Base-by-base conservation (phyloP, 2,888 invertebrate genomes). In the Axea sp. region DNA sequence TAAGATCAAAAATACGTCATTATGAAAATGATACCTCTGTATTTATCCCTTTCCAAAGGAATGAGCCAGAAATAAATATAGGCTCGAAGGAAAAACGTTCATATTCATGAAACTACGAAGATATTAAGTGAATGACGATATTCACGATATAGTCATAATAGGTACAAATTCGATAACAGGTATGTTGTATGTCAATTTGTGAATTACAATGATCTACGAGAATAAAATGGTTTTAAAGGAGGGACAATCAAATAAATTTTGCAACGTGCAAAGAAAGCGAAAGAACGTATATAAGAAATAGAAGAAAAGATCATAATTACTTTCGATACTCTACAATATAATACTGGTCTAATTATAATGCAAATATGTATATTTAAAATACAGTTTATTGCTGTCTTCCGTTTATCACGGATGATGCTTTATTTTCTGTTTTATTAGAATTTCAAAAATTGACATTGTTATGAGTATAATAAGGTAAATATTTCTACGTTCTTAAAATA, bases 131-230 rank as follows among this genome's bases (percentile, higher is more conserved):
- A n/a, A n/a, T n/a, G n/a, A n/a, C n/a, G n/a, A n/a, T n/a, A n/a
- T n/a, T n/a, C n/a, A n/a, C n/a, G n/a, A n/a, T n/a, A n/a, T n/a
- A n/a, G n/a, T n/a, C n/a, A n/a, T n/a, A n/a, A n/a, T n/a, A n/a
- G n/a, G n/a, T n/a, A n/a, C n/a, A n/a, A n/a, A 77, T 71, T 73
- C 69, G 60, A 73, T 60, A 74, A 65, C 45, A 28, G 47, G 8
- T 39, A 37, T n/a, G 35, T 39, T 1, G 37, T 37, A 11, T 15
- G 45, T 37, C 11, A 75, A 76, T 80, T 84, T 78, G 83, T 84
- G 82, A 84, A 83, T 81, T 82, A n/a, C 6, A 82, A 82, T 81
- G 81, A 82, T 76, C 76, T 77, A 79, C 78, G 78, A 81, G 80
- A 77, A 78, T 76, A 65, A 55, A 37, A 41, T 22, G 47, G 57